Conservation (phyloP, 2,888 invertebrate species). For the Acanthacorydalis orientalis region DNA sequence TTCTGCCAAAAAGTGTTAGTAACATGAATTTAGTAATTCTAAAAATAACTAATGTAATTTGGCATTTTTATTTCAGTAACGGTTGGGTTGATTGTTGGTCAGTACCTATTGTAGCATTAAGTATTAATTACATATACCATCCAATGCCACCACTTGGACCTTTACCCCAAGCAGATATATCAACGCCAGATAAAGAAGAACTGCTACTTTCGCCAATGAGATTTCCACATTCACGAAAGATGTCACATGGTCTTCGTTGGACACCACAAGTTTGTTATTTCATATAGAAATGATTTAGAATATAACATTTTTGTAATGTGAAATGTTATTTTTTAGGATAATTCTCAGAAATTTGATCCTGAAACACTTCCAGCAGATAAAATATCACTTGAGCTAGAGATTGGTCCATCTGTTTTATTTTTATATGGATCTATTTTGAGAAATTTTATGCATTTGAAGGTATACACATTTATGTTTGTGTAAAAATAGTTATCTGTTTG, state of each 20-base stretch:
- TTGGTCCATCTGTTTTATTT: conserved; percentile 82
- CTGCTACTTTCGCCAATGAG: conserved; percentile 80
- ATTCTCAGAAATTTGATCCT: conserved; percentile 69
- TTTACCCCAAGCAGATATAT: conserved; percentile 78
- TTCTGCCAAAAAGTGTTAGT: conserved; percentile 47
- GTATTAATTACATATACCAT: conserved; percentile 82
- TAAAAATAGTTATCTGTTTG: too few relatives aligned
- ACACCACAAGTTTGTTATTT: neutral
- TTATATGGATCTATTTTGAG: conserved; percentile 84
- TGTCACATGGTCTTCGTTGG: conserved; percentile 11
- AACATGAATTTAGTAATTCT: neutral
- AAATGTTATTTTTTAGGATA: conserved; percentile 28
- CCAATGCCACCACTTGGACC: conserved; percentile 81
- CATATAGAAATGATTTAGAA: too few relatives aligned
- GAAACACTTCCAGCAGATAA: conserved; percentile 70
- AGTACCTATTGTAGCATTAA: conserved; percentile 83
- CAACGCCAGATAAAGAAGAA: conserved; percentile 90
- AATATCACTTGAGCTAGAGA: conserved; percentile 83
- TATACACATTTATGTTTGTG: conserved; percentile 13
- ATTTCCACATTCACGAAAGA: conserved; percentile 53
- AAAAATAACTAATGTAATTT: neutral
- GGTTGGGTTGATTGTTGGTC: conserved; percentile 97
- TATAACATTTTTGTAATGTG: neutral
- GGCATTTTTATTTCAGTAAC: conserved; percentile 17
- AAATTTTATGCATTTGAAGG: conserved; percentile 74